Evolutionary conservation across 2,888 invertebrate species (phyloP), one percentile per base, ranked within the genome.

Genomic region (Agriopis leucophaearia): DNA sequence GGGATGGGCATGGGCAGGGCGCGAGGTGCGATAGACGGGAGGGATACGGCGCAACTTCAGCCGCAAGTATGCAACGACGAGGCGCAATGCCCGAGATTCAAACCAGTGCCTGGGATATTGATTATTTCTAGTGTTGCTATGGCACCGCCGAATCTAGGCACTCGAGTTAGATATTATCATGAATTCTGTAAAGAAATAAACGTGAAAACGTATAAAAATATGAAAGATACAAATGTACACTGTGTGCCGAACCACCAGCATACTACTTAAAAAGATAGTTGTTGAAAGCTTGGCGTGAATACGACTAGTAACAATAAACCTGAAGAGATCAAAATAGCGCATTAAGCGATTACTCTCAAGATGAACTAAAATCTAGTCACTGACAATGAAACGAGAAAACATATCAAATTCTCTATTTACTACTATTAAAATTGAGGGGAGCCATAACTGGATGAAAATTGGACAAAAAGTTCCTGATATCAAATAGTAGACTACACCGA

Each of bases 21-120:
- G 82, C 73, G 86, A 82, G 86, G 86, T 83, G 84, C 76, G 83
- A 81, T 81, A 81, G 80, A 79, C 77, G 74, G 79, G 69, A 66
- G 72, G 73, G 77, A 77, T 77, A 77, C 84, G 84, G 85, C 88
- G 87, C 87, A 89, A 88, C 87, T 89, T 87, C 80, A 86, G 86
- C 50, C 64, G 60, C 89, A 90, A 90, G 87, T 90, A 85, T 91
- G 91, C 91, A 91, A 82, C 86, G 85, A 84, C 86, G 83, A 84
- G 82, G 83, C 84, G 86, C 87, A 82, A 82, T 59, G 10, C 59
- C 59, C 82, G 84, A 88, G 86, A 88, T 89, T 88, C 64, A 64
- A 69, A 64, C 51, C 57, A 64, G 47, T 51, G 42, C 18, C 59
- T 91, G 89, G 88, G 88, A 86, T 91, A 91, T 91, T 89, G 91